Evolutionary conservation across 1,140 invertebrate genomes (phyloP), one percentile per base, ranked within the genome.

Genomic region (Coptotermes formosanus): DNA sequence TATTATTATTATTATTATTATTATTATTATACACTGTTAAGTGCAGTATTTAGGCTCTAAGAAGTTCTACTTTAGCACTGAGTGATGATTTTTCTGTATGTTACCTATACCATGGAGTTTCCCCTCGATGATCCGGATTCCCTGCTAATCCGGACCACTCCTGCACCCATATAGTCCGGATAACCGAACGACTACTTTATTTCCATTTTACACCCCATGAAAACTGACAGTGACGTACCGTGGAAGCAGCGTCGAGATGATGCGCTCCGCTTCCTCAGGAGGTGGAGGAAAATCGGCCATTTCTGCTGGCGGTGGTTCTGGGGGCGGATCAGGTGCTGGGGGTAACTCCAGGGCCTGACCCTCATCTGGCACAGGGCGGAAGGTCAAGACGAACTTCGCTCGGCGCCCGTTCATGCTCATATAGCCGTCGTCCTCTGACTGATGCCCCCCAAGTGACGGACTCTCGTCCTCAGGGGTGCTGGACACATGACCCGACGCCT

Each of bases 401-500:
- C 94, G 94, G 90, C 95, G 94, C 88, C 95, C 95, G 94, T 96
- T 97, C 93, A 96, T 96, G 91, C 95, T 96, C 95, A 96, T 96
- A 91, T 97, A 97, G 90, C 95, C 96, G 93, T 97, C 96, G 93
- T 97, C 96, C 90, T 97, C 96, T 69, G 95, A 96, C 90, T 96
- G 95, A 90, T 96, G 95, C 87, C 94, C 95, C 87, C 94, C 95
- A 92, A 94, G 93, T 88, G 94, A 95, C 89, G 94, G 94, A 89
- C 94, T 94, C 91, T 95, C 94, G 92, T 95, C 94, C 89, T 94
- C 93, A 87, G 93, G 93, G 82, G 91, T 92, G 89, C 38, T 89
- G 45, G 90, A 91, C 44, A 48, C 83, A 14, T 85, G 75, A 38
- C 55, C 88, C 87, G n/a, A 44, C 9, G 52, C 82, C 55, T 30